phyloP scores from a whole-genome alignment of 2,797 vertebrate species.

The Hozukius guyotensis region DNA sequence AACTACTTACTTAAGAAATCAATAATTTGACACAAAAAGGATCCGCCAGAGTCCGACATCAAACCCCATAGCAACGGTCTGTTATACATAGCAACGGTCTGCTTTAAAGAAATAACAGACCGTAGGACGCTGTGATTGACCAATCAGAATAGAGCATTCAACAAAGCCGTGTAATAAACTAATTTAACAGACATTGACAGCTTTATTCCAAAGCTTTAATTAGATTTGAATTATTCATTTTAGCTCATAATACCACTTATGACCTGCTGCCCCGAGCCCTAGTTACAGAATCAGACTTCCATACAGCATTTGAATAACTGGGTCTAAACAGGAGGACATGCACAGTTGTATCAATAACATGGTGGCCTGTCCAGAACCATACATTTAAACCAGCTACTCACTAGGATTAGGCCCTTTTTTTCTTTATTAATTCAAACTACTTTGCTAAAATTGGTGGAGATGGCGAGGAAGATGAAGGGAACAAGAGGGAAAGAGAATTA shows the following conservation, averaged over 20 bases:
- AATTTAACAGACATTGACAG: not conserved
- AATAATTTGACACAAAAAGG: no score
- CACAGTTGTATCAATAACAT: not conserved
- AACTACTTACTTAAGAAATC: no score
- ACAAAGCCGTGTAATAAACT: not conserved
- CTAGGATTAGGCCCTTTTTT: not conserved
- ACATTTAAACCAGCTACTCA: not conserved
- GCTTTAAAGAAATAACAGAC: not conserved
- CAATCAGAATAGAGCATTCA: not conserved
- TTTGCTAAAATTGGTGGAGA: not conserved
- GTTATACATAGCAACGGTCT: no score
- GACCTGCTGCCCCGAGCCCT: not conserved
- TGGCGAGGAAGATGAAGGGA: not conserved
- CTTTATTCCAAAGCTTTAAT: not conserved
- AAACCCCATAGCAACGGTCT: no score
- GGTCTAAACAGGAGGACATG: not conserved
- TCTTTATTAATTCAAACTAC: not conserved
- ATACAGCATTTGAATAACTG: not conserved
- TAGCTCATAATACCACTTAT: not conserved
- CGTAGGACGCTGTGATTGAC: not conserved
- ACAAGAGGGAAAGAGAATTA: not conserved
- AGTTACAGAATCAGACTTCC: not conserved
- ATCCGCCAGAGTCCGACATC: rapidly evolving
- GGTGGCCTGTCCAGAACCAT: not conserved
- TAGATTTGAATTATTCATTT: not conserved